phyloP scores from a whole-genome alignment of 2,797 vertebrate genomes.

The Sylvilagus floridanus region DNA sequence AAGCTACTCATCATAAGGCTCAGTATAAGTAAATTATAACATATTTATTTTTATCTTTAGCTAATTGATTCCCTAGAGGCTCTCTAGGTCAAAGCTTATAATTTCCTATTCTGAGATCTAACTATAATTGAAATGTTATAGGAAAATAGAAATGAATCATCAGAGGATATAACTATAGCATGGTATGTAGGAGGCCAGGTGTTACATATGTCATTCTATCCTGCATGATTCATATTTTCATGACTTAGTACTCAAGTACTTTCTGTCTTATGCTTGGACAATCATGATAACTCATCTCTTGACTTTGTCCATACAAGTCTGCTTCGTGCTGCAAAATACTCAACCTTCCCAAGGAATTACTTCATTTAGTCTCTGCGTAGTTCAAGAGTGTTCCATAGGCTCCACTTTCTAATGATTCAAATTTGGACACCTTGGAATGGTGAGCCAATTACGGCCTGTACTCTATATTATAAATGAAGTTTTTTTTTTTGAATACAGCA shows the following conservation, averaged over 20 bases:
- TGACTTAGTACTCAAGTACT: not conserved
- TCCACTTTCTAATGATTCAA: not conserved
- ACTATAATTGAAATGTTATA: not conserved
- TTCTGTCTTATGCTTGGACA: not conserved
- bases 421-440: not conserved
- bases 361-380: not conserved
- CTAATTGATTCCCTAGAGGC: conserved; percentile 78
- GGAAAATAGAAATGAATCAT: not conserved
- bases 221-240: not conserved
- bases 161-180: not conserved
- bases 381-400: not conserved
- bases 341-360: not conserved
- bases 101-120: not conserved
- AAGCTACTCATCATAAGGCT: not conserved
- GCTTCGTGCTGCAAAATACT: not conserved
- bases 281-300: not conserved
- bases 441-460: not conserved
- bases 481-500: not conserved
- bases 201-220: not conserved
- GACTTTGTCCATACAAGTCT: not conserved
- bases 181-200: not conserved
- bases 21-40: conserved; percentile 73
- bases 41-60: conserved; percentile 61
- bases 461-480: not conserved
- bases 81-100: conserved; percentile 66